Percentiles rank a stretch among this genome's conserved stretches.
Evolutionary conservation across 2,113 vertebrate species (phyloP).

Genomic region (Pycnonotus jocosus): DNA sequence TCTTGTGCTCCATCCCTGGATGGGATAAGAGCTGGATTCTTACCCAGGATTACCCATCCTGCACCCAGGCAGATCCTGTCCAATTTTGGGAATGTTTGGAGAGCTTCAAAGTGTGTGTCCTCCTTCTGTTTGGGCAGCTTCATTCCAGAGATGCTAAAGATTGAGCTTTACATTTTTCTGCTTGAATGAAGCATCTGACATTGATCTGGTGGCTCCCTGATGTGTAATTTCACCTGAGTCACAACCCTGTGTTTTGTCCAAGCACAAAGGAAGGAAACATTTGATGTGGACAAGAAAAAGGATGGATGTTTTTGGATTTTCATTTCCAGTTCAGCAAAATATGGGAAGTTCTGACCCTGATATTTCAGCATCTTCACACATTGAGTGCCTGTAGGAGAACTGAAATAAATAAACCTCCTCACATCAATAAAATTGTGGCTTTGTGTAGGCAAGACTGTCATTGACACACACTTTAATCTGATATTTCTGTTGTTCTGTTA

Average conservation of each 20-base stretch:
- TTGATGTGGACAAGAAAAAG: not conserved
- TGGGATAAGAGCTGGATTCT: not conserved
- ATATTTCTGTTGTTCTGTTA: not conserved
- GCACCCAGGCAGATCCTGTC: not conserved
- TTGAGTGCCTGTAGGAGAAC: not conserved
- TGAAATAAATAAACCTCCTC: not conserved
- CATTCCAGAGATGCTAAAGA: not conserved
- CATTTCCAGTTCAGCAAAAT: not conserved
- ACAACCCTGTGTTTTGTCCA: not conserved
- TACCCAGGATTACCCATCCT: not conserved
- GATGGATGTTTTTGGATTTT: rapidly evolving
- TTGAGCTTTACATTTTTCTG: not conserved
- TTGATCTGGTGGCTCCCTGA: not conserved
- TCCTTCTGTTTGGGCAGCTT: not conserved
- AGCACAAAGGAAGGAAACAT: not conserved
- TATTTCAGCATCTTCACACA: not conserved
- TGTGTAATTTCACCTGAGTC: not conserved
- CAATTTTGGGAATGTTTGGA: constrained; percentile 13
- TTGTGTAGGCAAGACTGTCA: not conserved
- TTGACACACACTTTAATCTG: not conserved
- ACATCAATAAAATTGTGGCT: not conserved
- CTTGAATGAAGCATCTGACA: not conserved
- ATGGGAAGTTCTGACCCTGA: not conserved
- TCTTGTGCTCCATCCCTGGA: not conserved
- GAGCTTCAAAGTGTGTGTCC: not conserved